Base-by-base conservation (phyloP, 1,140 invertebrate species). In the Samia ricini region DNA sequence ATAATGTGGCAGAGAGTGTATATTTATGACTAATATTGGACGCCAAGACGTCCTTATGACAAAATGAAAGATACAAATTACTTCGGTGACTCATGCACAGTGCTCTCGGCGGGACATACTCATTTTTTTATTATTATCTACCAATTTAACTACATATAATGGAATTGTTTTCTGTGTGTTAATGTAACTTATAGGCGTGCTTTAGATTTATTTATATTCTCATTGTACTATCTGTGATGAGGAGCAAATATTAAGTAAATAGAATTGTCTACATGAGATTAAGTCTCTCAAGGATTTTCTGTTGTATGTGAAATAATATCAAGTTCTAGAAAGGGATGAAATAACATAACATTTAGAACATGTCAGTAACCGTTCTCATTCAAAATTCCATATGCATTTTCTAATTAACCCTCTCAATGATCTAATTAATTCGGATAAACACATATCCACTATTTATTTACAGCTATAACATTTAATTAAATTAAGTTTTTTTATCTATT, bases 141-240 rank as follows among this genome's bases (percentile, higher is more conserved):
- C 71, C 73, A 82, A 81, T 83, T 83, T 83, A 81, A 71, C 51
- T 58, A n/a, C n/a, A n/a, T n/a, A 64, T 68, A 80, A 76, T 76
- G 76, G 68, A 77, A 79, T 75, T 78, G 74, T 76, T 76, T 72
- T 63, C 64, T 63, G 33, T 33, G 33, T 33, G 61, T 56, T 56
- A 57, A 22, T 23, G 12, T 18, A 20, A 29, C 26, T 29, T 10
- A 8, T 29, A 8, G 6, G 26, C n/a, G 4, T n/a, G 2, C 12
- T 42, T 15, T 42, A 42, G 33, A 42, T 12, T 58, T 36, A 24
- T 10, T 58, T n/a, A 18, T 42, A 36, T 21, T 12, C 26, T 19
- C 33, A 21, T 58, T 33, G 56, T 22, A 12, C 48, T 58, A 29
- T 56, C 29, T 2, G 6, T 8, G 8, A 55, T 0, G 2, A 22